These are phyloP conservation scores for Loriculus beryllinus DNA, from an alignment of 2,797 vertebrate species.

Conservation along the genomic window DNA sequence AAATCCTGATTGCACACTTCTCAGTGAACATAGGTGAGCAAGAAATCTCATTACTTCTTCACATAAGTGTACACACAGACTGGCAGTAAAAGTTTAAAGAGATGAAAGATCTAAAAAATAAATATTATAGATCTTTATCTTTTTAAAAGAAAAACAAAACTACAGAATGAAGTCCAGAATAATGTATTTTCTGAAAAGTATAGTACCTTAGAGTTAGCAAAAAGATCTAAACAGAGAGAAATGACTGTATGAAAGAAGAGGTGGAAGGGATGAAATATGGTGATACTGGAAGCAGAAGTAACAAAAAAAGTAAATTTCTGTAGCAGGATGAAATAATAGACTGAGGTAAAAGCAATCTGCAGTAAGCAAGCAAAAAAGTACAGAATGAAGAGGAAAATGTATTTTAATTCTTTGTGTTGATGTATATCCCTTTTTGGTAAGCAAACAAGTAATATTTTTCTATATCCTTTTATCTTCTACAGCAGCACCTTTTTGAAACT, in stretches of 20 bases:
- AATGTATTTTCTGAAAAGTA: background rate
- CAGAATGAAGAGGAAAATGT: background rate
- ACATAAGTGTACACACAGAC: background rate
- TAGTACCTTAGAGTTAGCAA: background rate
- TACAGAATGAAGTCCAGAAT: background rate
- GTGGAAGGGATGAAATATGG: background rate
- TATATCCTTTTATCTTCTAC: background rate
- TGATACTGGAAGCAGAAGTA: background rate
- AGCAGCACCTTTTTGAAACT: background rate
- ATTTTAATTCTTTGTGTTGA: background rate
- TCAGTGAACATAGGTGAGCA: background rate
- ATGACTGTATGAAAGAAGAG: background rate
- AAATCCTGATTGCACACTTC: background rate
- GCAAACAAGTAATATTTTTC: background rate
- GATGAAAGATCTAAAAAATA: too few relatives aligned
- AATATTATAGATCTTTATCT: too few relatives aligned
- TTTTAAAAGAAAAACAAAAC: background rate
- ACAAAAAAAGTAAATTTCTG: background rate
- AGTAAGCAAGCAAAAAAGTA: background rate
- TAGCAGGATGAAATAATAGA: background rate
- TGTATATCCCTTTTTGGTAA: background rate
- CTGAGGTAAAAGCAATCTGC: background rate
- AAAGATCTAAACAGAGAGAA: background rate
- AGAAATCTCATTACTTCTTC: background rate
- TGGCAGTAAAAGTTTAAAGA: background rate